A percentile compares a stretch with the other conserved stretches of the same genome.
These are phyloP conservation scores for Solenodon paradoxus DNA, from an alignment of 2,113 vertebrate genomes.

Conservation along the genomic window DNA sequence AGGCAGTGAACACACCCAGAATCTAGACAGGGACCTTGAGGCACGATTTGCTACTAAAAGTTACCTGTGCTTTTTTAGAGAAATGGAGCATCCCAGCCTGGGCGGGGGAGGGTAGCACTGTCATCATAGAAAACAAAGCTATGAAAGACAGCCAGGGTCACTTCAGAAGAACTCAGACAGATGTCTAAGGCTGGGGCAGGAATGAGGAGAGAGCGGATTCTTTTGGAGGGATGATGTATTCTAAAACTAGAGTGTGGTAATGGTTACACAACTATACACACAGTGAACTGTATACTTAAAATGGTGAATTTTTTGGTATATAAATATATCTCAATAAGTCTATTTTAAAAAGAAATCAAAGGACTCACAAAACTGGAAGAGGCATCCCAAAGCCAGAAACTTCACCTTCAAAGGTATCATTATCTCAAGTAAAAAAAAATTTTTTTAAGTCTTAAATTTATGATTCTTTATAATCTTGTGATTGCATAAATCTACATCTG, in stretches of 20 bases:
- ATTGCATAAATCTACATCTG: not conserved
- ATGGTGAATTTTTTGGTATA: not conserved
- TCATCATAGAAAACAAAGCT: not conserved
- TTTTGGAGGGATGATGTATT: not conserved
- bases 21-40: not conserved
- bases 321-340: not conserved
- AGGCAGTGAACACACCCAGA: not conserved
- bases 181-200: rapidly evolving
- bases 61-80: not conserved
- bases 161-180: not conserved
- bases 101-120: not conserved
- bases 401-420: not conserved
- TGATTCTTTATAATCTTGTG: not conserved
- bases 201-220: not conserved
- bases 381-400: not conserved
- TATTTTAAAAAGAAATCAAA: not conserved
- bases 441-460: not conserved
- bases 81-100: not conserved
- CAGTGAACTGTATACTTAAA: not conserved
- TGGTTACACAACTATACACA: not conserved
- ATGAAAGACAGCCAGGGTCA: not conserved
- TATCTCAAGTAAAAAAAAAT: not conserved
- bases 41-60: not conserved
- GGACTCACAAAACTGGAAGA: not conserved
- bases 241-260: not conserved